Base-by-base conservation (phyloP, 2,797 vertebrate genomes). In the Hozukius guyotensis region DNA sequence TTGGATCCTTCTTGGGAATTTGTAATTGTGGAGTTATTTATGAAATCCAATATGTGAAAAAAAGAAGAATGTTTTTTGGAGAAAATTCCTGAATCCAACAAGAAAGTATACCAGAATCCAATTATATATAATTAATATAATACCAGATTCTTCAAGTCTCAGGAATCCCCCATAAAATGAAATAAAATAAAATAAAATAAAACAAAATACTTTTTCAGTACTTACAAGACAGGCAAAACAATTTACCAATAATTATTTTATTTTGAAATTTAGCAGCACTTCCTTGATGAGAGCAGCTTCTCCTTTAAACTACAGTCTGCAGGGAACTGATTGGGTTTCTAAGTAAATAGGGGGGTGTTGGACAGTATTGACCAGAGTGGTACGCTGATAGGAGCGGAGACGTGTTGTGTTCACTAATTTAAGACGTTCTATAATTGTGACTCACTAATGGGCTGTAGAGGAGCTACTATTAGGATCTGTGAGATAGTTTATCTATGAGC, bases 401-500 rank as follows among this genome's bases (percentile, higher is more conserved):
- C 27, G 60, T 65, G 83, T 82, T 60, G 42, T 20, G 57, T 78
- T 74, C 53, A 74, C 86, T 89, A 86, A 91, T 92, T 84, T 83
- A 80, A 86, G 84, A 69, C 3, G 2, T 62, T 82, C 75, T 83
- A 83, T 85, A 92, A 88, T 82, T 85, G 77, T 81, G 81, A 64
- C 82, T 81, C 84, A 61, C 79, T 93, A 89, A 92, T 90, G 87
- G 88, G n/a, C 79, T 42, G 63, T 6, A 20, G 42, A 71, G 86
- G 81, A 75, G 86, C 80, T 27, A 1, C 82, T 76, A 49, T 86
- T 84, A 88, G 77, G 61, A 78, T 77, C 67, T 70, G 76, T 32
- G 27, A 89, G 90, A 92, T 92, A 91, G 83, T 89, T 89, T 93
- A 92, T 93, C 92, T 83, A 0, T 63, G 20, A 67, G 9, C 67